These are phyloP conservation scores for Platichthys flesus DNA, from an alignment of 2,113 vertebrate species.

Conservation along the genomic window DNA sequence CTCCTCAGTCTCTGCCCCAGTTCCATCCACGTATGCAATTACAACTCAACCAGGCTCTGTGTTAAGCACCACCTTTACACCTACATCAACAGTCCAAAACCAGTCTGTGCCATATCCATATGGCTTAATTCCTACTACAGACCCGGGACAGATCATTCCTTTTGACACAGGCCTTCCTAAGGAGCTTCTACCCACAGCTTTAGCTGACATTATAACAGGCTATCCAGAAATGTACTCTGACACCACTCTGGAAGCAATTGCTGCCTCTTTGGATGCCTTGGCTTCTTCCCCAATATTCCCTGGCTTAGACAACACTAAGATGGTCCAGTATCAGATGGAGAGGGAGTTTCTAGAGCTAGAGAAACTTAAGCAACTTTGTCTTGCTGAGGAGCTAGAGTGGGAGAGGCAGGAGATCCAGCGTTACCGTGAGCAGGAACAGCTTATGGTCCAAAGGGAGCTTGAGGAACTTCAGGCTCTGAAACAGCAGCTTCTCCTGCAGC, in stretches of 20 bases:
- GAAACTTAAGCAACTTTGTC: constrained; percentile 96
- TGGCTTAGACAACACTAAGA: constrained; percentile 89
- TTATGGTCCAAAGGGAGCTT: constrained; percentile 97
- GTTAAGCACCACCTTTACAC: constrained; percentile 88
- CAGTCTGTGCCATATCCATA: constrained; percentile 87
- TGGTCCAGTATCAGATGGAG: constrained; percentile 93
- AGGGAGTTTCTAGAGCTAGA: constrained; percentile 95
- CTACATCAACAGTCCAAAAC: constrained; percentile 84
- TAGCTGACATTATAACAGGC: constrained; percentile 86
- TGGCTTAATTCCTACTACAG: constrained; percentile 86
- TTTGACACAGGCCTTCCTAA: constrained; percentile 83
- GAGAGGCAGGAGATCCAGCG: constrained; percentile 98
- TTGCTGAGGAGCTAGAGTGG: constrained; percentile 97
- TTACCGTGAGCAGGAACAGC: constrained; percentile 95
- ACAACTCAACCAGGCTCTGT: constrained; percentile 97
- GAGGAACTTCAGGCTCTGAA: constrained; percentile 97
- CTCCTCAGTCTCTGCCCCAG: constrained; percentile 91
- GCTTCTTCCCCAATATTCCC: constrained; percentile 88
- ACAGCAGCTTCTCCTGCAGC: constrained; percentile 94
- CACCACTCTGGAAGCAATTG: constrained; percentile 88
- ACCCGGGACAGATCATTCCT: constrained; percentile 83
- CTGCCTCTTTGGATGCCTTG: constrained; percentile 82
- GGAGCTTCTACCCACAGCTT: constrained; percentile 85
- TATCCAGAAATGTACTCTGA: constrained; percentile 91
- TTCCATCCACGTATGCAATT: constrained; percentile 94